Percentiles rank a stretch among this genome's conserved stretches.
Conservation (phyloP, 2,797 vertebrate species). For the Coracias cyanogaster region DNA sequence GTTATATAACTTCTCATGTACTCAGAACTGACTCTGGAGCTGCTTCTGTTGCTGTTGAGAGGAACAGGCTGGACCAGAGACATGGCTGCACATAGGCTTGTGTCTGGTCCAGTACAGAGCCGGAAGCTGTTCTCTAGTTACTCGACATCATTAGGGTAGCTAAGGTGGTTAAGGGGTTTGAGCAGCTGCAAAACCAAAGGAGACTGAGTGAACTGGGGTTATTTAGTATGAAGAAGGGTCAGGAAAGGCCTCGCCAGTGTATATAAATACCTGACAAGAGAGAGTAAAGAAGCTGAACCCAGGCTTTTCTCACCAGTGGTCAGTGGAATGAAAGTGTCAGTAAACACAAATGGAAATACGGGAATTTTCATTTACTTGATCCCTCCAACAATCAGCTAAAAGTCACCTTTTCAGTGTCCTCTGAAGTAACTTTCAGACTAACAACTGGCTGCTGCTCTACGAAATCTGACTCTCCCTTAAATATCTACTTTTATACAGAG, state of each 20-base stretch:
- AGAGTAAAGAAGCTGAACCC: not conserved
- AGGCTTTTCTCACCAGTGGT: not conserved
- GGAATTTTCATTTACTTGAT: not conserved
- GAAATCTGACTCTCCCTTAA: not conserved
- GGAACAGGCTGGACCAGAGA: not conserved
- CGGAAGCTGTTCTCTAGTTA: not conserved
- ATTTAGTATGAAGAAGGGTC: not conserved
- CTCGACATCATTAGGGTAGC: not conserved
- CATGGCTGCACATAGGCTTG: accelerated
- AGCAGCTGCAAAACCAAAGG: not conserved
- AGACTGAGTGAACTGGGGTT: not conserved
- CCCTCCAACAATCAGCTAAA: not conserved
- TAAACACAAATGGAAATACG: no score
- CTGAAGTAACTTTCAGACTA: not conserved
- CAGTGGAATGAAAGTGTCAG: not conserved
- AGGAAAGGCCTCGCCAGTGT: no score
- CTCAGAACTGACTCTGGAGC: not conserved
- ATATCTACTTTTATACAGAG: not conserved
- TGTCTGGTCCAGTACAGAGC: not conserved
- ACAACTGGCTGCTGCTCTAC: not conserved
- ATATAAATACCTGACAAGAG: not conserved
- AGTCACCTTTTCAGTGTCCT: not conserved
- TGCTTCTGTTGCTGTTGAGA: not conserved
- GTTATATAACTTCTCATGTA: not conserved
- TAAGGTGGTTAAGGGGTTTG: not conserved